Evolutionary conservation across 2,888 invertebrate species (phyloP), one percentile per base, ranked within the genome.

Genomic region (Acanthosepion esculentum): DNA sequence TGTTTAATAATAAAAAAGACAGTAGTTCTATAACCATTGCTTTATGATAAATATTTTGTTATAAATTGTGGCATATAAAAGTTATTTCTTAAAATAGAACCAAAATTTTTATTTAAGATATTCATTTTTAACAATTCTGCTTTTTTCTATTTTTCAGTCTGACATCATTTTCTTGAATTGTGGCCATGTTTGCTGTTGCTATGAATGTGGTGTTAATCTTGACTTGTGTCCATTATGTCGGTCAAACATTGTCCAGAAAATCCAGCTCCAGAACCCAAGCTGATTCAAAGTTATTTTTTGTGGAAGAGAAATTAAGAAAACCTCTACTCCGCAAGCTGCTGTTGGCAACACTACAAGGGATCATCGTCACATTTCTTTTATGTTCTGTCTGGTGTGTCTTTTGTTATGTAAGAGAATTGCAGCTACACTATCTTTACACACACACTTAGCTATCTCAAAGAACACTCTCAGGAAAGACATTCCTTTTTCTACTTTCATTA

Each of bases 141-240:
- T 59, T 59, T 59, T 59, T 26, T 59, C 23, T 59, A 23, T 59
- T 94, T 98, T 98, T 94, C 98, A 98, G 98, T 98, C 98, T 96
- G 98, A 98, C 97, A 98, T 98, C 94, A 98, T 99, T 96, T 99
- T 98, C 98, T 98, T 99, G 96, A 98, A 98, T 94, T 99, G 99
- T 97, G 99, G 99, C 95, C 99, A 99, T 97, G 98, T 99, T 97
- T 99, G 99, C 97, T 98, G 98, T 97, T 99, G 99, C 97, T 97
- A 98, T 94, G 97, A 97, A 94, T 99, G 99, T 97, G 98, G 98
- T 94, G 97, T 97, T 29, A 97, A 98, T 50, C 97, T 98, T 95
- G 97, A 97, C 26, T 98, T 97, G 95, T 99, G 99, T 97, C 99
- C 99, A 15, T 98, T 99, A 98, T 99, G 99, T 97, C 98, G 99